These are phyloP conservation scores for Ancistrus triradiatus DNA, from an alignment of 2,113 vertebrate species.

Conservation along the genomic window DNA sequence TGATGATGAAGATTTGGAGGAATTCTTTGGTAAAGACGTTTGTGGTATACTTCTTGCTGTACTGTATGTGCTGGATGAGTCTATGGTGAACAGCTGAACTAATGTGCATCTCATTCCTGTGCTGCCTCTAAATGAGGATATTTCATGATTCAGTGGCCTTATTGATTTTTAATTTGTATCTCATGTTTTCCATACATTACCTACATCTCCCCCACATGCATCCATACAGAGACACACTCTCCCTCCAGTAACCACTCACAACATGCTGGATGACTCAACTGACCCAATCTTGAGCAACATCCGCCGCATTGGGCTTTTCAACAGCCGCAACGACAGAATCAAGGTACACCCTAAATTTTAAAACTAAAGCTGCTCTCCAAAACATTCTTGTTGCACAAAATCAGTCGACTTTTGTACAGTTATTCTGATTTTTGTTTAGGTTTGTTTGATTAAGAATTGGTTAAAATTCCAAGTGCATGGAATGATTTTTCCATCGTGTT, in stretches of 20 bases:
- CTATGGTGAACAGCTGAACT: background rate
- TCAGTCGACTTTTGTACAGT: no score
- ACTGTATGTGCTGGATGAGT: background rate
- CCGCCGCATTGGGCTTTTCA: conserved; percentile 89
- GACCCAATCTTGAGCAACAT: conserved; percentile 91
- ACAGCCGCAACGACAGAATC: conserved; percentile 83
- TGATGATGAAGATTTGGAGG: no score
- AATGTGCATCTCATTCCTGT: background rate
- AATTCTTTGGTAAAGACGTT: no score
- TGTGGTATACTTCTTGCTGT: no score
- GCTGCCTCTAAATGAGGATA: background rate
- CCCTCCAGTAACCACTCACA: conserved; percentile 97
- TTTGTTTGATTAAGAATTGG: no score
- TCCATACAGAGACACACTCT: conserved; percentile 79
- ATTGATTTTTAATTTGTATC: conserved; percentile 10
- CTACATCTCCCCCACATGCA: conserved; percentile 8
- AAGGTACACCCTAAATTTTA: conserved; percentile 69
- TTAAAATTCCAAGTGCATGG: no score
- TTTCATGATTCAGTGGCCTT: conserved; percentile 20
- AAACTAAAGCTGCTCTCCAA: background rate
- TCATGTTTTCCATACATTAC: conserved; percentile 7
- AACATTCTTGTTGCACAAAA: background rate
- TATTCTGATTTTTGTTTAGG: no score
- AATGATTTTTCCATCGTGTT: no score
- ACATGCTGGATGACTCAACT: conserved; percentile 85